Conservation (phyloP, 2,888 invertebrate genomes). For the Nycteola revayana region DNA sequence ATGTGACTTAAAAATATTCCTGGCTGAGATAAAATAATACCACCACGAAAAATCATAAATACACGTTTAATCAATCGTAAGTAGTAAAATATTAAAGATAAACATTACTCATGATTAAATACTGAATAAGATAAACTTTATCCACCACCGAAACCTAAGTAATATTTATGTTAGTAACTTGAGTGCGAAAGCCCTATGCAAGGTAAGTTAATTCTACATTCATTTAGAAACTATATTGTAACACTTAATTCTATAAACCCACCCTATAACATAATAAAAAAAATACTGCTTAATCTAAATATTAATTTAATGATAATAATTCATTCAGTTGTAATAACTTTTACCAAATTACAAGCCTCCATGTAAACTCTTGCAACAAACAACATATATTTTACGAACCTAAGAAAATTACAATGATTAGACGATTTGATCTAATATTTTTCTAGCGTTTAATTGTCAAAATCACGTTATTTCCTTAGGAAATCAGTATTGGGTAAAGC, state of each 20-base stretch:
- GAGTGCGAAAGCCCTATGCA: conserved; percentile 40
- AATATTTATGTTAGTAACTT: conserved; percentile 59
- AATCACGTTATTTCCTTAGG: conserved; percentile 3
- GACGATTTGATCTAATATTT: no score
- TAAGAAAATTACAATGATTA: no score
- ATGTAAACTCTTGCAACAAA: conserved; percentile 41
- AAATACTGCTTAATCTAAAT: conserved; percentile 38
- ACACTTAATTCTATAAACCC: conserved; percentile 61
- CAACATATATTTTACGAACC: conserved; percentile 22
- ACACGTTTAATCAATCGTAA: conserved; percentile 51
- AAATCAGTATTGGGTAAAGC: no score
- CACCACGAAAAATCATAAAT: conserved; percentile 61
- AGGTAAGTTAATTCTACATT: conserved; percentile 32
- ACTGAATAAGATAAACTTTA: conserved; percentile 66
- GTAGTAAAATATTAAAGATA: conserved; percentile 60
- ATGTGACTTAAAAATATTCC: no score
- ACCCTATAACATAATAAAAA: conserved; percentile 44
- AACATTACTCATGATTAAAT: conserved; percentile 66
- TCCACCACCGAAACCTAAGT: conserved; percentile 70
- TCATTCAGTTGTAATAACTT: conserved; percentile 28
- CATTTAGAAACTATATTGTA: conserved; percentile 48
- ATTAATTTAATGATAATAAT: conserved; percentile 21
- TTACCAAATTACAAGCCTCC: conserved; percentile 44
- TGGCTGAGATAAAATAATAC: no score
- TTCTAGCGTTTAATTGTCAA: no score